phyloP scores from a whole-genome alignment of 2,113 vertebrate species.

The Otocyon megalotis region DNA sequence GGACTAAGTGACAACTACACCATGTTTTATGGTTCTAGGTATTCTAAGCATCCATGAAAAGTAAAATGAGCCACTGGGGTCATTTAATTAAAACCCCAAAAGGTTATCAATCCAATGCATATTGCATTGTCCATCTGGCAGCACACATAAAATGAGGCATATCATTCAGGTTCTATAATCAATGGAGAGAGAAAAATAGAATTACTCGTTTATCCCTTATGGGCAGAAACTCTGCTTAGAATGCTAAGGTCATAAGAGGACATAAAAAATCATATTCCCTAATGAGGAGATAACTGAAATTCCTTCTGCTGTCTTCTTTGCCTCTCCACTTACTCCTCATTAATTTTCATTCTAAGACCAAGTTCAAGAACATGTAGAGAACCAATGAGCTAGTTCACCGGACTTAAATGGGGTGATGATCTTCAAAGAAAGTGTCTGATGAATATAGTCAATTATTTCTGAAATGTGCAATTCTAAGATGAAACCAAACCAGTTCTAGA shows the following conservation, averaged over 20 bases:
- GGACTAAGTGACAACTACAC: neutral
- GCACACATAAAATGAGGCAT: neutral
- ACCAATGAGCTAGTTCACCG: neutral
- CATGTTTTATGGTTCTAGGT: neutral
- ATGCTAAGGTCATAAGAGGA: neutral
- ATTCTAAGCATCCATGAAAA: neutral
- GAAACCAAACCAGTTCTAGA: neutral
- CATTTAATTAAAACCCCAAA: conserved; percentile 2
- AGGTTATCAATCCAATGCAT: neutral
- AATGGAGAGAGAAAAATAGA: neutral
- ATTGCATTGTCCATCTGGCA: neutral
- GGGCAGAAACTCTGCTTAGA: neutral
- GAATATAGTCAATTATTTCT: neutral
- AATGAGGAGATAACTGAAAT: neutral
- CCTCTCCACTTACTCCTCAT: neutral
- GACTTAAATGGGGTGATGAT: neutral
- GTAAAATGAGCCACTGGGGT: neutral
- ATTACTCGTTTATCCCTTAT: neutral
- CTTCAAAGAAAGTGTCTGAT: neutral
- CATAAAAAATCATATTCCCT: neutral
- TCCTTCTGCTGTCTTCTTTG: neutral
- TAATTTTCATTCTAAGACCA: neutral
- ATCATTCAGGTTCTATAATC: neutral
- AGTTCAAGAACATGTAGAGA: neutral
- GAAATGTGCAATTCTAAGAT: neutral